phyloP scores from a whole-genome alignment of 2,113 vertebrate genomes.

The Psephotus haematonotus region DNA sequence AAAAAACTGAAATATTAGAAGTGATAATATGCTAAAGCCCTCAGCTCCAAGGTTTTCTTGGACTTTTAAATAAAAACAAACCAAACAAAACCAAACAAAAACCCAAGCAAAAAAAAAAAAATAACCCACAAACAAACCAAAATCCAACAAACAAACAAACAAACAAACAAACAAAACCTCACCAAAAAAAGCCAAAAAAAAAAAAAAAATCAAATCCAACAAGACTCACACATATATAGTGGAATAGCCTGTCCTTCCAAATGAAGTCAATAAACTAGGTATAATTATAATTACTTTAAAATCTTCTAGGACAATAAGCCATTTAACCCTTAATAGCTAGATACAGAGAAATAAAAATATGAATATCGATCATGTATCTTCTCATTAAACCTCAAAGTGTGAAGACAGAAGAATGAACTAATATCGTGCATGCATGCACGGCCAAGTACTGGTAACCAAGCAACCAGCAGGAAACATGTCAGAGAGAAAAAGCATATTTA shows the following conservation, averaged over 20 bases:
- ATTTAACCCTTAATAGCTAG: constrained; percentile 8
- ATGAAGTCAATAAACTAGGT: background rate
- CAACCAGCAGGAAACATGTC: constrained; percentile 62
- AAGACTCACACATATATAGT: background rate
- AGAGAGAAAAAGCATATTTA: constrained; percentile 53
- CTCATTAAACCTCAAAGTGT: constrained; percentile 22
- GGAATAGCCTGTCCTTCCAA: background rate
- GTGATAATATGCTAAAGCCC: background rate
- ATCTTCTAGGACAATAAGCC: background rate
- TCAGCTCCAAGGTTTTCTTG: background rate
- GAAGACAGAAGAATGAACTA: constrained; percentile 38
- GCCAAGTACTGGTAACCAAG: constrained; percentile 64
- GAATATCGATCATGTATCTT: background rate
- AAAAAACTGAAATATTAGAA: background rate
- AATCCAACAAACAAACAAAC: background rate
- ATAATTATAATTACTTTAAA: background rate
- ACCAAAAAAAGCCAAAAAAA: background rate
- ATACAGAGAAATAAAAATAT: background rate
- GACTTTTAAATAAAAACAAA: background rate
- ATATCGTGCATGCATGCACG: background rate
- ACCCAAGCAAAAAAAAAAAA: background rate
- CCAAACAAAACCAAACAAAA: no score
- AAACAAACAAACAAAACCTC: background rate
- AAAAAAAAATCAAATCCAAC: background rate
- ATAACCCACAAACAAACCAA: no score